These are phyloP conservation scores for Papilio polytes DNA, from an alignment of 1,140 invertebrate species.

Conservation along the genomic window DNA sequence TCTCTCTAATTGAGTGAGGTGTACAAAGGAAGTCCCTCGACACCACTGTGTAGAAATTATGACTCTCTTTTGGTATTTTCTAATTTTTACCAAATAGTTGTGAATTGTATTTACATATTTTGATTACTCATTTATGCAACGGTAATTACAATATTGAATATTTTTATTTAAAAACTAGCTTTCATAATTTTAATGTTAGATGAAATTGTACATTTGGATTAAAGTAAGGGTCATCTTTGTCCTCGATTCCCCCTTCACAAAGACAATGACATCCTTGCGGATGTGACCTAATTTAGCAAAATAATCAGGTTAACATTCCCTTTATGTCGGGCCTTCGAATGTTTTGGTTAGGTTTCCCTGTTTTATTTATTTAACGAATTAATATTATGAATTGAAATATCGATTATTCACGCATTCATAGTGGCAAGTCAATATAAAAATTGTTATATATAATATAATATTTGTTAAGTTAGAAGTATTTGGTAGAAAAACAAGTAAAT, in stretches of 20 bases:
- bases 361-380: background rate
- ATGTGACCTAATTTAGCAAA: constrained; percentile 25
- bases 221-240: background rate
- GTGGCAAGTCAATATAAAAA: no score
- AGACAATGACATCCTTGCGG: constrained; percentile 19
- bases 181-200: background rate
- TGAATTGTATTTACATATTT: background rate
- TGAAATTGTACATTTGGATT: background rate
- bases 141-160: background rate
- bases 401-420: background rate
- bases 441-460: no score
- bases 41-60: constrained; percentile 17
- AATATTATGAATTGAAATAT: background rate
- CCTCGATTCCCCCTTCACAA: constrained; percentile 14
- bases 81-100: background rate
- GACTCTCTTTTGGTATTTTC: constrained; percentile 1
- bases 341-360: background rate
- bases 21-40: background rate
- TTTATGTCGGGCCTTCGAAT: background rate
- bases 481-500: no score
- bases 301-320: background rate
- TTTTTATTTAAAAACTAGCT: background rate
- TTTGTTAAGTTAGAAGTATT: no score
- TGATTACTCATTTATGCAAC: no score
- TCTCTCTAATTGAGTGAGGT: background rate